phyloP scores from a whole-genome alignment of 2,888 invertebrate species.

The Limnephilus auricula region DNA sequence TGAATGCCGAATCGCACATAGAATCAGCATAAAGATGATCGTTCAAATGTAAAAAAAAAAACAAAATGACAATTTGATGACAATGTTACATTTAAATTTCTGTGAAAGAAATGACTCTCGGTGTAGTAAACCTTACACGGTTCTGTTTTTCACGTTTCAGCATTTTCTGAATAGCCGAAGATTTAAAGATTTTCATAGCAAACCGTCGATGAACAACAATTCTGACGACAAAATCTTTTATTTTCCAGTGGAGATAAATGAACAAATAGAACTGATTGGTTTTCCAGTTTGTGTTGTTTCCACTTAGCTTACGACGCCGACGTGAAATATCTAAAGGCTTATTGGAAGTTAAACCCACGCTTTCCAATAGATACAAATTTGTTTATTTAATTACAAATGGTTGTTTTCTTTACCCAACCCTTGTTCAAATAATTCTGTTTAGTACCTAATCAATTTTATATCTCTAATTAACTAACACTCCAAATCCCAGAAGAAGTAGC shows the following conservation, averaged over 20 bases:
- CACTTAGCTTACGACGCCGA: background rate
- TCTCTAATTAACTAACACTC: too few relatives aligned
- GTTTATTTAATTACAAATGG: background rate
- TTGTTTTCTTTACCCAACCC: background rate
- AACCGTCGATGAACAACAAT: background rate
- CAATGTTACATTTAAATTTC: too few relatives aligned
- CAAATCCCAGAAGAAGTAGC: background rate
- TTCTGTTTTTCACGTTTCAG: too few relatives aligned
- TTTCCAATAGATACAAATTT: background rate
- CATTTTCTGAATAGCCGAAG: too few relatives aligned
- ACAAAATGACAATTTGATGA: too few relatives aligned
- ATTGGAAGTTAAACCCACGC: background rate
- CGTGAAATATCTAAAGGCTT: background rate
- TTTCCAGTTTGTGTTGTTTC: background rate
- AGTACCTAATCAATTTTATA: background rate
- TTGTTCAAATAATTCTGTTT: background rate
- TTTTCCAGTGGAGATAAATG: background rate
- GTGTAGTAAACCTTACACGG: too few relatives aligned
- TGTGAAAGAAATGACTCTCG: too few relatives aligned
- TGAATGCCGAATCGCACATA: too few relatives aligned
- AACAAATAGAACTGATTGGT: background rate
- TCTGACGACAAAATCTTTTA: background rate
- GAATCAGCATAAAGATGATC: too few relatives aligned
- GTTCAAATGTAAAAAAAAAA: too few relatives aligned
- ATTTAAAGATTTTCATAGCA: too few relatives aligned